Evolutionary conservation across 2,797 vertebrate genomes (phyloP).

Genomic region (Tenualosa thibaudeaui): DNA sequence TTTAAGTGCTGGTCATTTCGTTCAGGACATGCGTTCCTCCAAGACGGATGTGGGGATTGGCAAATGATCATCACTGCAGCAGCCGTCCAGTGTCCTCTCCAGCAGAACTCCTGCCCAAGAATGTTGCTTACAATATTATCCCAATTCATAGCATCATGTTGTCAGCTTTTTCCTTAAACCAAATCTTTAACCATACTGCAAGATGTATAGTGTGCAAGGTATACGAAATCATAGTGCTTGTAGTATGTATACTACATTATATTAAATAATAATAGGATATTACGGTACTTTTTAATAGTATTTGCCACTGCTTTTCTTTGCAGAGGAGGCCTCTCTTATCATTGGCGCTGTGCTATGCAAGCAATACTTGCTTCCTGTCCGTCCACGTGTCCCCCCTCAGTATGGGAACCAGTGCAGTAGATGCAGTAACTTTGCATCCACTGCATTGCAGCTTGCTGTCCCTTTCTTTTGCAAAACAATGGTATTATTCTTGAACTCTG

Average conservation of each 20-base stretch:
- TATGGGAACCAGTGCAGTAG: not conserved
- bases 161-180: too few relatives aligned
- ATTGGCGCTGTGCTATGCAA: too few relatives aligned
- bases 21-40: conserved; percentile 8
- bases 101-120: not conserved
- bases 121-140: not conserved
- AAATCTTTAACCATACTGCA: too few relatives aligned
- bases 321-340: too few relatives aligned
- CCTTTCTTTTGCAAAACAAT: not conserved
- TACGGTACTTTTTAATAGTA: too few relatives aligned
- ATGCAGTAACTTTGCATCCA: not conserved
- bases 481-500: conserved; percentile 22
- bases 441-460: not conserved
- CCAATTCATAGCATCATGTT: too few relatives aligned
- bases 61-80: conserved; percentile 14
- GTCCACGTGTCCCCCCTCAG: not conserved
- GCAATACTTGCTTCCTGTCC: too few relatives aligned
- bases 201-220: too few relatives aligned
- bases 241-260: too few relatives aligned
- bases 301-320: too few relatives aligned
- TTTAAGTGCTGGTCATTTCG: conserved; percentile 16
- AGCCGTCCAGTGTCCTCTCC: not conserved
- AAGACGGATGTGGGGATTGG: conserved; percentile 13
- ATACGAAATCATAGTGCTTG: too few relatives aligned
- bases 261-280: too few relatives aligned